Base-by-base conservation (phyloP, 2,113 vertebrate species). In the Pluvianellus socialis region DNA sequence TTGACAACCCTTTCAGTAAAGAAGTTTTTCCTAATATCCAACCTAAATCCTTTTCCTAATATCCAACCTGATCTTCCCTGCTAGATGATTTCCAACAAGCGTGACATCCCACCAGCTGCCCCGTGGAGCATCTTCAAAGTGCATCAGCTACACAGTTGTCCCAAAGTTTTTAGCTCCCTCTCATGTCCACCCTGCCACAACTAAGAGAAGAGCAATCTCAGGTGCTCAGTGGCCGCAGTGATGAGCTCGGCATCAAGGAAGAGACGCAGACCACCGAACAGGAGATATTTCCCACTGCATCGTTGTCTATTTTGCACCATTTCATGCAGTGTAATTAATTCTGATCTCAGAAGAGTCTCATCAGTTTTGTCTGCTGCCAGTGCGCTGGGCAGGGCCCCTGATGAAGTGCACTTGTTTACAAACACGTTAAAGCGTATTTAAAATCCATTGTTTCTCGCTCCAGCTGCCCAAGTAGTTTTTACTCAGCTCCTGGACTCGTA, bases 401-500 rank as follows among this genome's bases (percentile, higher is more conserved):
- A 77, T 53, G 53, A 40, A 72, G 85, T 6, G 75, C n/a, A 8
- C 22, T 22, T 94, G 88, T 94, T 96, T 93, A 77, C 94, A 95
- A 96, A 94, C 96, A 96, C 15, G 2, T 47, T 15, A 24, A 50
- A 63, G 59, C 22, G 1, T 17, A 13, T 94, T 92, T 49, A 21
- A 28, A 62, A 32, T 33, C 80, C 73, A 44, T 85, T 91, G 90
- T 92, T 85, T 30, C 68, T 68, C 6, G 1, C 79, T 88, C 88
- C 90, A 88, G 94, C 88, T 93, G 95, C 95, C 94, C 79, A 17
- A 77, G 82, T 52, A 93, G 59, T 71, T 92, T 86, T 81, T 16
- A 44, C 79, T 93, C 86, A 21, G 85, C 88, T 96, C 90, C 88
- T 90, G 93, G 96, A 84, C 58, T 53, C 5, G 3, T 24, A 58